A percentile compares a stretch with the other conserved stretches of the same genome.
Evolutionary conservation across 2,888 invertebrate genomes (phyloP).

Genomic region (Liopterus haemorrhoidalis): DNA sequence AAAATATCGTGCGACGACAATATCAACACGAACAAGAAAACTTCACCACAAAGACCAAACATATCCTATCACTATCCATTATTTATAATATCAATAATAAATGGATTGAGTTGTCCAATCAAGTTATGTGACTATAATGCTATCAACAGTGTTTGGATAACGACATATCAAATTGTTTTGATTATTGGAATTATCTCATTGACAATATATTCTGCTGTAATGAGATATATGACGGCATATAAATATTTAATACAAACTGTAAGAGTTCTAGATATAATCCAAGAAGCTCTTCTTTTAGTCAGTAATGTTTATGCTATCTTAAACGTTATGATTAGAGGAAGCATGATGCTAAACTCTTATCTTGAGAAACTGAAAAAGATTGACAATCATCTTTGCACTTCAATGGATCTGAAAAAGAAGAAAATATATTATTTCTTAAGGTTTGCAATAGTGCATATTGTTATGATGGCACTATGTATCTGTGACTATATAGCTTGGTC

Average conservation of each 20-base stretch:
- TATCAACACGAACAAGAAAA: too few relatives aligned
- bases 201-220: not conserved
- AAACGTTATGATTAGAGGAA: conserved; percentile 9
- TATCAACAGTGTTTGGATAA: conserved; percentile 8
- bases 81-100: conserved; percentile 16
- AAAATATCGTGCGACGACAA: too few relatives aligned
- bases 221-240: conserved; percentile 6
- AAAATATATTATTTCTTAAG: conserved; percentile 5
- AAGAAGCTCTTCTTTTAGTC: conserved; percentile 1
- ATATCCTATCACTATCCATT: too few relatives aligned
- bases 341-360: conserved; percentile 11
- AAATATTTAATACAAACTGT: conserved; percentile 12
- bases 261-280: conserved; percentile 14
- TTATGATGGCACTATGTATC: conserved; percentile 7
- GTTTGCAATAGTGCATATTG: conserved; percentile 8
- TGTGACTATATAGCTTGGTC: conserved; percentile 16
- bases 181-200: not conserved
- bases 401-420: conserved; percentile 14
- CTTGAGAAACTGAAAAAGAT: conserved; percentile 16
- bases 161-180: conserved; percentile 7
- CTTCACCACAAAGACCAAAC: too few relatives aligned
- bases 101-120: conserved; percentile 16
- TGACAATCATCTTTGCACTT: conserved; percentile 9
- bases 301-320: conserved; percentile 11
- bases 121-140: conserved; percentile 15